phyloP scores from a whole-genome alignment of 2,797 vertebrate genomes.

The Mergus octosetaceus region DNA sequence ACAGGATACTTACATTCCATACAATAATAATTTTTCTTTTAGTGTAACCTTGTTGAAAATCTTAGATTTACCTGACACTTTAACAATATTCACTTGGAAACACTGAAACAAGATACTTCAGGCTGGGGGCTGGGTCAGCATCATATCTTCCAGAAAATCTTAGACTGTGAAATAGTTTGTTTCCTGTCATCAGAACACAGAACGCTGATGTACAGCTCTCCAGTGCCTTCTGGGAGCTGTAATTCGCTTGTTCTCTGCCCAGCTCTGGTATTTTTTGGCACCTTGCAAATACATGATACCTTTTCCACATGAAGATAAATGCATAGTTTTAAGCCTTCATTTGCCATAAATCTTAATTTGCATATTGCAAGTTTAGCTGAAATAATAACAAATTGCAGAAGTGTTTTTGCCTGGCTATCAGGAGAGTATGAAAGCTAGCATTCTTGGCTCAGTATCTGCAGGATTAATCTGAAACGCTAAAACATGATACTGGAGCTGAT shows the following conservation, averaged over 20 bases:
- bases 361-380: slow-evolving; percentile 39
- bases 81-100: slow-evolving; percentile 43
- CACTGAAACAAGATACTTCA: slow-evolving; percentile 8
- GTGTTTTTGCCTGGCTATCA: background rate
- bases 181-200: slow-evolving; percentile 60
- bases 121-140: slow-evolving; percentile 37
- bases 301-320: background rate
- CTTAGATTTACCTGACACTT: slow-evolving; percentile 39
- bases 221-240: slow-evolving; percentile 7
- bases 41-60: slow-evolving; percentile 43
- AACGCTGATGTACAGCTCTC: slow-evolving; percentile 56
- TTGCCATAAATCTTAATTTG: slow-evolving; percentile 59
- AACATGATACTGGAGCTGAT: slow-evolving; percentile 44
- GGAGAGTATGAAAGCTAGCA: background rate
- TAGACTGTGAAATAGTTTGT: slow-evolving; percentile 62
- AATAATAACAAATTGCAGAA: slow-evolving; percentile 27
- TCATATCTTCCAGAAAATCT: slow-evolving; percentile 53
- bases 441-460: background rate
- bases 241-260: slow-evolving; percentile 15
- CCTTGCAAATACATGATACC: background rate
- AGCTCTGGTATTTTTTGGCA: slow-evolving; percentile 40
- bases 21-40: background rate
- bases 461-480: slow-evolving; percentile 25
- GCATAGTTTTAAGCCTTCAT: background rate
- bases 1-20: slow-evolving; percentile 1